Conservation (phyloP, 2,797 vertebrate species). For the Mus minutoides region DNA sequence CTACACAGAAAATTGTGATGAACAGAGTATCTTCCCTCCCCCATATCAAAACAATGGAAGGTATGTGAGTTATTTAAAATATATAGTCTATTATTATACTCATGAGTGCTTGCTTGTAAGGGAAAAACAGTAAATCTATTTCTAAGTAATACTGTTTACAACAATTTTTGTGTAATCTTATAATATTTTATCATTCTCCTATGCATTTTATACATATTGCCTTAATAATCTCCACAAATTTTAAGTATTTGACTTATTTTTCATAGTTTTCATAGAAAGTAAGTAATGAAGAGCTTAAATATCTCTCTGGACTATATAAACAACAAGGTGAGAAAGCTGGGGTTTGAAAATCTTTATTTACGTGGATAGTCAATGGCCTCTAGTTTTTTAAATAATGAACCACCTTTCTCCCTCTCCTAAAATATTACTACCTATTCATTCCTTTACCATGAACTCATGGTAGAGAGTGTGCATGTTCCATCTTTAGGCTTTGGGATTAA, state of each 20-base stretch:
- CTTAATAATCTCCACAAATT: neutral
- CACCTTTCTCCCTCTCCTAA: neutral
- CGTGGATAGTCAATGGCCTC: neutral
- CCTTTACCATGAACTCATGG: neutral
- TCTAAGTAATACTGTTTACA: neutral
- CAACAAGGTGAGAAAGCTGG: neutral
- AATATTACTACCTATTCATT: neutral
- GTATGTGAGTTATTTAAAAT: neutral
- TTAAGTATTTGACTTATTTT: neutral
- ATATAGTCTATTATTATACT: neutral
- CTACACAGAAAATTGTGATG: neutral
- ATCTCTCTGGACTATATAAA: neutral
- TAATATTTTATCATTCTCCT: neutral
- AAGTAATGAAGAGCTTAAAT: conserved; percentile 15
- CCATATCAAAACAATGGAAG: neutral
- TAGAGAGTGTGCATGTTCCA: neutral
- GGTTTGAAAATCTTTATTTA: neutral
- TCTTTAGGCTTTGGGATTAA: neutral
- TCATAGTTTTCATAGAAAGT: neutral
- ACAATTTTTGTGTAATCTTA: neutral
- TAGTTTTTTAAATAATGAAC: neutral
- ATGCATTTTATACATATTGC: neutral
- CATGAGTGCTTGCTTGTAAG: neutral
- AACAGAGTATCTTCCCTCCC: neutral
- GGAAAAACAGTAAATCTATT: neutral